These are phyloP conservation scores for Tolmerus cingulatus DNA, from an alignment of 2,888 invertebrate species.

Conservation along the genomic window DNA sequence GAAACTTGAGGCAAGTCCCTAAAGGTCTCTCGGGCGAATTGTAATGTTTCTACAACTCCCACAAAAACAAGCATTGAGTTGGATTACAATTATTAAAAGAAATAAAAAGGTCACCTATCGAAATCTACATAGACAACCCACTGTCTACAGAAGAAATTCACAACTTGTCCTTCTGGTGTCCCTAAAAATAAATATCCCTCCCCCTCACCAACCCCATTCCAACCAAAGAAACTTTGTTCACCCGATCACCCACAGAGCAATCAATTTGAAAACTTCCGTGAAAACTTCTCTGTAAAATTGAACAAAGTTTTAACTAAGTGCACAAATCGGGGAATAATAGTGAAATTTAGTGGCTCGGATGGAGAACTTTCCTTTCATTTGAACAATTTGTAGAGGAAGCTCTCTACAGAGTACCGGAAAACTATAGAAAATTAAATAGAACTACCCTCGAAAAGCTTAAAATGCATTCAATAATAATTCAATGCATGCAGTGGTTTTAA, in stretches of 20 bases:
- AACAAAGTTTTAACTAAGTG: background rate
- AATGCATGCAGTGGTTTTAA: background rate
- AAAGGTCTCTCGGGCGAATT: background rate
- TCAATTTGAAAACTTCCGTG: background rate
- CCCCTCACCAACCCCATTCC: no score
- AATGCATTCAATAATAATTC: background rate
- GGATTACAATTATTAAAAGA: background rate
- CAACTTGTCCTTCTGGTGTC: background rate
- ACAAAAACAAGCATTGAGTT: background rate
- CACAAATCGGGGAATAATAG: background rate
- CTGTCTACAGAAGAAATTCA: background rate
- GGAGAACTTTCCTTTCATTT: background rate
- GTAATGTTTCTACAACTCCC: background rate
- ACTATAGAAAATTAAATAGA: background rate
- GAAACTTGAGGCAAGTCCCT: background rate
- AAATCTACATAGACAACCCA: background rate
- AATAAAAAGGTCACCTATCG: background rate
- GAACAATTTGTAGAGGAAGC: background rate
- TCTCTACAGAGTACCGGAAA: background rate
- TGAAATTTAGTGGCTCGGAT: background rate
- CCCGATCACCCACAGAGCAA: background rate
- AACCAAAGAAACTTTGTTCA: background rate
- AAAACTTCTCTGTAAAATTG: background rate
- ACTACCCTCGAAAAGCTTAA: background rate
- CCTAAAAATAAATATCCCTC: background rate